Conservation (phyloP, 2,797 vertebrate species). For the Danio aesculapii region DNA sequence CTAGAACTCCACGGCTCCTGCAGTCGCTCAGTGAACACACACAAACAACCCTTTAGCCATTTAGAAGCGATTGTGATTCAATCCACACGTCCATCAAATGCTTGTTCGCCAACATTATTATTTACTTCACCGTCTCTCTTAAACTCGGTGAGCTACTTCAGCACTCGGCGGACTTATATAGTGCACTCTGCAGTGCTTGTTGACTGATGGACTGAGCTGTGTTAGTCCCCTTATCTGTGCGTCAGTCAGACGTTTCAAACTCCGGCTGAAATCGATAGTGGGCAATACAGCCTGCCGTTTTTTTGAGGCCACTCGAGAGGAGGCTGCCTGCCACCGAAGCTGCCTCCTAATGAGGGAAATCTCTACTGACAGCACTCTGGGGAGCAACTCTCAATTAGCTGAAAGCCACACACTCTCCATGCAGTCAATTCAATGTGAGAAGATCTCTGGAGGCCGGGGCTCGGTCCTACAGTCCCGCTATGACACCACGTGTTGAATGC, state of each 20-base stretch:
- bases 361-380: constrained; percentile 57
- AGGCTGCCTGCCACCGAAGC: constrained; percentile 51
- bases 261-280: constrained; percentile 52
- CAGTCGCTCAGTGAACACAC: constrained; percentile 11
- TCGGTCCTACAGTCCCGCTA: constrained; percentile 1
- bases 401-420: constrained; percentile 56
- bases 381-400: constrained; percentile 65
- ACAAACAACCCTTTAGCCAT: constrained; percentile 26
- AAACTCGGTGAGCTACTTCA: constrained; percentile 26
- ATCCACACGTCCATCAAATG: constrained; percentile 36
- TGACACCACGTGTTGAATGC: constrained; percentile 15
- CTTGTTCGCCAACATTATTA: constrained; percentile 37
- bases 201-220: constrained; percentile 58
- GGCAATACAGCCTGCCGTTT: constrained; percentile 39
- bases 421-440: constrained; percentile 39
- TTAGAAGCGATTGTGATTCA: constrained; percentile 14
- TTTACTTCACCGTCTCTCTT: constrained; percentile 38
- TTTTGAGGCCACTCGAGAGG: constrained; percentile 49
- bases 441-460: constrained; percentile 29
- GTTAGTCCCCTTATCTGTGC: constrained; percentile 51
- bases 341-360: constrained; percentile 64
- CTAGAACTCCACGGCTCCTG: constrained; percentile 5
- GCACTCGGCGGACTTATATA: constrained; percentile 12
- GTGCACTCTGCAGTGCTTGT: constrained; percentile 18
- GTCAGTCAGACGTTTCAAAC: constrained; percentile 54